A percentile compares a stretch with the other conserved stretches of the same genome.
Evolutionary conservation across 2,888 invertebrate species (phyloP).

Genomic region (Norana najaformis): DNA sequence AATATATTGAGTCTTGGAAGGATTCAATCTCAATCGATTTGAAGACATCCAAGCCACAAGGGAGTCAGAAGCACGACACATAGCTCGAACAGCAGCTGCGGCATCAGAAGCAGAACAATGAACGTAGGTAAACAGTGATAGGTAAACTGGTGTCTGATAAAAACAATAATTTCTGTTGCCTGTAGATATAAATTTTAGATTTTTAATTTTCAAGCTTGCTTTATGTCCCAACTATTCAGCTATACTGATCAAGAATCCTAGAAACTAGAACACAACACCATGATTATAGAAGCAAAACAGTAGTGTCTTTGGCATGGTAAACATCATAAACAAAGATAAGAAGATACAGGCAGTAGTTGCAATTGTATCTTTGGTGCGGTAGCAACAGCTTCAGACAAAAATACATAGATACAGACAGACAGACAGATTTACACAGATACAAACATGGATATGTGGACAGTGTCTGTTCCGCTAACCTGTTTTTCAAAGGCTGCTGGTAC

Average conservation of each 20-base stretch:
- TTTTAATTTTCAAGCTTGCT: background rate
- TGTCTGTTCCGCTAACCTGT: conserved; percentile 54
- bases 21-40: too few species aligned
- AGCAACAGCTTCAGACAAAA: background rate
- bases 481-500: conserved; percentile 94
- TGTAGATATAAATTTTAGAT: background rate
- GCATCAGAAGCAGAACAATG: too few species aligned
- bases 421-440: background rate
- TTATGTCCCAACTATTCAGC: background rate
- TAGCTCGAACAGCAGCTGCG: too few species aligned
- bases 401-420: background rate
- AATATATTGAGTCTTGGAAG: too few species aligned
- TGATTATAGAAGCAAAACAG: background rate
- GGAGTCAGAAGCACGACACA: too few species aligned
- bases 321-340: background rate
- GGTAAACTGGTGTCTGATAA: background rate
- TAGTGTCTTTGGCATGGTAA: background rate
- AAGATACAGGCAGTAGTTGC: background rate
- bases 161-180: background rate
- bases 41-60: too few species aligned
- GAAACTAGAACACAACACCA: background rate
- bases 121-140: too few species aligned
- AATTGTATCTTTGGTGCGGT: background rate
- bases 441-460: background rate
- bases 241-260: background rate